A percentile compares a stretch with the other conserved stretches of the same genome.
Evolutionary conservation across 2,797 vertebrate species (phyloP).

Genomic region (Tragelaphus eurycerus): DNA sequence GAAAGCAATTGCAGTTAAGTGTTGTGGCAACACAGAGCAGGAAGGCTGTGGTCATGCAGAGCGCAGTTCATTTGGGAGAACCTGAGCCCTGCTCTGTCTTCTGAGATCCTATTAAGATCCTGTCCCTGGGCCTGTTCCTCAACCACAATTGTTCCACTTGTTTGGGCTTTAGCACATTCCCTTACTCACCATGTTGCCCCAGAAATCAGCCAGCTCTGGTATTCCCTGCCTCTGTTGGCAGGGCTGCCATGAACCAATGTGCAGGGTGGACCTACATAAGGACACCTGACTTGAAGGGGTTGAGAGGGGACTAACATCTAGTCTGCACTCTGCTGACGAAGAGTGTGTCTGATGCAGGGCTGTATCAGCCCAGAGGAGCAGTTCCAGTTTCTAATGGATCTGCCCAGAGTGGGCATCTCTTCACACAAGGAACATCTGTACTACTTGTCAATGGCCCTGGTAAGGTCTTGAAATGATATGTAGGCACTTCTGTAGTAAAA

Average conservation of each 20-base stretch:
- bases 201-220: not conserved
- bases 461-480: not conserved
- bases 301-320: not conserved
- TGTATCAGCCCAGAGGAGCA: not conserved
- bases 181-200: not conserved
- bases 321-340: not conserved
- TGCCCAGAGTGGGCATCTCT: not conserved
- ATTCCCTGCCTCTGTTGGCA: not conserved
- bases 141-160: not conserved
- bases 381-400: not conserved
- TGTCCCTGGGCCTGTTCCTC: not conserved
- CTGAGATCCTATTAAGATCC: not conserved
- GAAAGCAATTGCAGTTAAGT: not conserved
- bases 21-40: too few species aligned
- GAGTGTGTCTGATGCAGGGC: not conserved
- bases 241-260: not conserved
- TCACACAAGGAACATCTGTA: not conserved
- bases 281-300: not conserved
- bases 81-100: not conserved
- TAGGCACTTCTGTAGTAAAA: not conserved
- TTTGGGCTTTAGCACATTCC: not conserved
- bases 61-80: rapidly evolving
- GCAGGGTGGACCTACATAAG: not conserved
- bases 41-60: not conserved
- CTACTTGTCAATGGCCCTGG: not conserved